Conservation (phyloP, 1,140 invertebrate genomes). For the Ctenoplectra terminalis region DNA sequence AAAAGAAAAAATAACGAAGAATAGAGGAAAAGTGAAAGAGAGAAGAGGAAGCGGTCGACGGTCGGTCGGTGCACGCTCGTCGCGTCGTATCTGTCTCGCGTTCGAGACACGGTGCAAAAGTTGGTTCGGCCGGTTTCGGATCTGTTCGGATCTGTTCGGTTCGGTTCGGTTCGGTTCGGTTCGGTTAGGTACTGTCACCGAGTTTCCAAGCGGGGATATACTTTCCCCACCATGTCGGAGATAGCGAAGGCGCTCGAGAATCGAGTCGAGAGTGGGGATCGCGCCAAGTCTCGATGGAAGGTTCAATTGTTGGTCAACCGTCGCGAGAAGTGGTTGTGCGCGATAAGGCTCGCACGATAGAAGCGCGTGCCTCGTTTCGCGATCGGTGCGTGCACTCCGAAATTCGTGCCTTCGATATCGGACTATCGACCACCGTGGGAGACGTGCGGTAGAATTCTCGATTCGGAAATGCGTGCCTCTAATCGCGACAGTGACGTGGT, state of each 20-base stretch:
- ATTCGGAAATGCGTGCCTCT: constrained; percentile 30
- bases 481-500: constrained; percentile 63
- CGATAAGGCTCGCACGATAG: constrained; percentile 40
- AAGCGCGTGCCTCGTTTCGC: constrained; percentile 57
- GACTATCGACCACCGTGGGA: not conserved
- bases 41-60: constrained; percentile 27
- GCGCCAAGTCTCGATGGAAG: constrained; percentile 46
- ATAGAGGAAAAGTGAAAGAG: constrained; percentile 13
- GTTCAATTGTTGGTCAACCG: constrained; percentile 75
- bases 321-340: constrained; percentile 68
- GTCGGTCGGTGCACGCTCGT: constrained; percentile 9
- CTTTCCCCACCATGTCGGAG: constrained; percentile 28
- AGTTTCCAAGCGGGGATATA: constrained; percentile 2
- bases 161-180: constrained; percentile 11
- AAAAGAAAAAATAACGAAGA: not conserved
- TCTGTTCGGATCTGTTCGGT: constrained; percentile 8
- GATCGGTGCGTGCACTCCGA: constrained; percentile 44
- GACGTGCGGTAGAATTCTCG: constrained; percentile 11
- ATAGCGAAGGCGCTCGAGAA: constrained; percentile 22
- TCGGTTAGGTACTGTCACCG: constrained; percentile 38
- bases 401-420: not conserved
- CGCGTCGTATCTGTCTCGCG: not conserved
- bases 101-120: not conserved
- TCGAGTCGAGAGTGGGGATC: constrained; percentile 37
- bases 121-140: constrained; percentile 29